Evolutionary conservation across 2,888 invertebrate species (phyloP), one percentile per base, ranked within the genome.

Genomic region (Epinotia nisella): DNA sequence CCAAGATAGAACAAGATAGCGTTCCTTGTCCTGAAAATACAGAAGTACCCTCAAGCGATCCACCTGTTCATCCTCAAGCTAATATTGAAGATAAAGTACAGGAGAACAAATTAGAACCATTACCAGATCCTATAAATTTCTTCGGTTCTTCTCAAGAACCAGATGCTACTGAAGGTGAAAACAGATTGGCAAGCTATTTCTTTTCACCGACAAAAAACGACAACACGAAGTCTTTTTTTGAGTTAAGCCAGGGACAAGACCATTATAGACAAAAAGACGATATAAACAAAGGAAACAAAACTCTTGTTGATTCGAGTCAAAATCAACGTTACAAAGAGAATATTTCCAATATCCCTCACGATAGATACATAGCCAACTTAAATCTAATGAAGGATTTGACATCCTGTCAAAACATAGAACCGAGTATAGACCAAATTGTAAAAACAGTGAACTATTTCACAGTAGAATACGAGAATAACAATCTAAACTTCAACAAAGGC

Each of bases 181-280:
- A 85, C 75, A 84, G 92, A 80, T 75, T 93, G 75, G 93, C 93
- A 3, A 93, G 93, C 69, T 93, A 93, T 74, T 93, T 93, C 68
- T 79, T 87, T 9, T 77, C 89, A 0, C 88, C 90, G 45, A 75
- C 85, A 0, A 88, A 90, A 85, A 82, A 88, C 0, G 91, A 92
- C 1, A 88, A 85, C 55, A 82, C 89, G 19, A 93, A 93, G 78
- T 89, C 93, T 91, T 93, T 93, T 93, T 93, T 93, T 92, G 93
- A 93, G 79, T 84, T 93, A 70, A 93, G 93, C 81, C 87, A 91
- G 74, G 89, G 92, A 72, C 91, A 92, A 87, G 88, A 92, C 59
- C 92, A 93, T 75, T 92, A 90, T 41, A 87, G 90, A 78, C 90
- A 91, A 71, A 82, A 81, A 21, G 75, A 75, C 11, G 60, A 56